A percentile compares a stretch with the other conserved stretches of the same genome.
These are phyloP conservation scores for Harlomillsia oculata DNA, from an alignment of 1,140 invertebrate species.

Conservation along the genomic window DNA sequence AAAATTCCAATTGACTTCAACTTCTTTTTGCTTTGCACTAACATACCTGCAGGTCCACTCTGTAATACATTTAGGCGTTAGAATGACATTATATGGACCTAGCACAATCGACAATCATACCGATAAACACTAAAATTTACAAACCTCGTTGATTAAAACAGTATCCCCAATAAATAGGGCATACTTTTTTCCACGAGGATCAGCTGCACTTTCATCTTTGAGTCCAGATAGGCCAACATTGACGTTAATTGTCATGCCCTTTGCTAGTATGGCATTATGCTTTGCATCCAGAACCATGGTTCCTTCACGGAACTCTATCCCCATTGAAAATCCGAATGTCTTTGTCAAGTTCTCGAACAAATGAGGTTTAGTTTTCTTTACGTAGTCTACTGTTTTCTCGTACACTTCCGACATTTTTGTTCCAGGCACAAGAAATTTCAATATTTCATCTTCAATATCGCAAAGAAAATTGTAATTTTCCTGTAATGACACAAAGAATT, in stretches of 20 bases:
- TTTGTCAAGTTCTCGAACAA: constrained; percentile 88
- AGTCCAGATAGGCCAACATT: constrained; percentile 88
- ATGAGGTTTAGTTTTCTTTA: constrained; percentile 77
- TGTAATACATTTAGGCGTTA: constrained; percentile 38
- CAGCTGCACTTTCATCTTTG: constrained; percentile 67
- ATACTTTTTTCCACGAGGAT: constrained; percentile 80
- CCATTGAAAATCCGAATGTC: constrained; percentile 91
- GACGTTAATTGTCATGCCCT: constrained; percentile 95
- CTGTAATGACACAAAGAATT: constrained; percentile 44
- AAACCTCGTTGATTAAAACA: constrained; percentile 79
- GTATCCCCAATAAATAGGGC: constrained; percentile 96
- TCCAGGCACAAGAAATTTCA: constrained; percentile 73
- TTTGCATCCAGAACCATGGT: constrained; percentile 86
- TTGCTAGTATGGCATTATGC: constrained; percentile 66
- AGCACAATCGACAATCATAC: too few species aligned
- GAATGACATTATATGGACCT: too few species aligned
- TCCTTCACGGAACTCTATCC: constrained; percentile 95
- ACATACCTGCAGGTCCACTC: constrained; percentile 66
- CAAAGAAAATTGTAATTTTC: constrained; percentile 89
- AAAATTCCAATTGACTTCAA: constrained; percentile 95
- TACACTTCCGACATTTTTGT: constrained; percentile 81
- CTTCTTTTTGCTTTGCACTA: constrained; percentile 90
- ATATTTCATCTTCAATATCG: constrained; percentile 80
- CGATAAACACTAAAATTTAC: background rate
- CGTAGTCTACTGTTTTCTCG: constrained; percentile 65